phyloP scores from a whole-genome alignment of 2,797 vertebrate species.

The Trachurus trachurus region DNA sequence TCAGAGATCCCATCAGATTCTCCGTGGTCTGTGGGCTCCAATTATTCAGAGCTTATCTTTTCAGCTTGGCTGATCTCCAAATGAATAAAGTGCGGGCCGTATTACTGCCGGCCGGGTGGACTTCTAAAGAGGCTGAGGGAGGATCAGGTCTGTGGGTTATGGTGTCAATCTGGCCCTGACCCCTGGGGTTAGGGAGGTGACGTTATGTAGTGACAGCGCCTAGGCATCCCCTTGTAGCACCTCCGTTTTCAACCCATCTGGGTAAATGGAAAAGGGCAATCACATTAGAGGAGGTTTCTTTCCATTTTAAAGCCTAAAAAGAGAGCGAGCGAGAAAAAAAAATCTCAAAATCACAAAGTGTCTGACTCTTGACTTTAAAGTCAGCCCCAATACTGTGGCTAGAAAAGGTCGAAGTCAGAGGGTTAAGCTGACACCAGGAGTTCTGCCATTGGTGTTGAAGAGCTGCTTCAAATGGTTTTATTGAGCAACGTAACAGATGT shows the following conservation, averaged over 20 bases:
- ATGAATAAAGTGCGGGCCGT: conserved; percentile 91
- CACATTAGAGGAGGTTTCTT: conserved; percentile 83
- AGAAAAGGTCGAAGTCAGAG: conserved; percentile 71
- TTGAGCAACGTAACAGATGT: conserved; percentile 32
- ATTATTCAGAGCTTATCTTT: conserved; percentile 99
- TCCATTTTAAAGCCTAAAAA: conserved; percentile 73
- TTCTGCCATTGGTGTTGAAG: conserved; percentile 51
- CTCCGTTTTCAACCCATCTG: conserved; percentile 72
- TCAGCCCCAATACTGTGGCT: conserved; percentile 59
- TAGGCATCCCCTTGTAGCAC: conserved; percentile 82
- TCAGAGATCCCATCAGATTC: conserved; percentile 87
- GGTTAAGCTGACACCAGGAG: conserved; percentile 66
- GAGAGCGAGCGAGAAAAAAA: conserved; percentile 35
- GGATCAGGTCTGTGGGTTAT: conserved; percentile 90
- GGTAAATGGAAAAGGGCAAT: conserved; percentile 87
- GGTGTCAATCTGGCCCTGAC: conserved; percentile 90
- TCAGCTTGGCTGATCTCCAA: conserved; percentile 90
- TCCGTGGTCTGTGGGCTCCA: conserved; percentile 91
- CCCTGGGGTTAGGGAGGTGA: conserved; percentile 88
- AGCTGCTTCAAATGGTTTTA: conserved; percentile 35
- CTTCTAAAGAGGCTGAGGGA: conserved; percentile 88
- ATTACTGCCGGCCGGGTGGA: conserved; percentile 93
- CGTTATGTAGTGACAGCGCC: conserved; percentile 87
- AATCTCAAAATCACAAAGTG: conserved; percentile 69
- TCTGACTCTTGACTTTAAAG: conserved; percentile 78